Evolutionary conservation across 92 coral and sea anemone species (phyloP).

Genomic region (Siderastrea radians): DNA sequence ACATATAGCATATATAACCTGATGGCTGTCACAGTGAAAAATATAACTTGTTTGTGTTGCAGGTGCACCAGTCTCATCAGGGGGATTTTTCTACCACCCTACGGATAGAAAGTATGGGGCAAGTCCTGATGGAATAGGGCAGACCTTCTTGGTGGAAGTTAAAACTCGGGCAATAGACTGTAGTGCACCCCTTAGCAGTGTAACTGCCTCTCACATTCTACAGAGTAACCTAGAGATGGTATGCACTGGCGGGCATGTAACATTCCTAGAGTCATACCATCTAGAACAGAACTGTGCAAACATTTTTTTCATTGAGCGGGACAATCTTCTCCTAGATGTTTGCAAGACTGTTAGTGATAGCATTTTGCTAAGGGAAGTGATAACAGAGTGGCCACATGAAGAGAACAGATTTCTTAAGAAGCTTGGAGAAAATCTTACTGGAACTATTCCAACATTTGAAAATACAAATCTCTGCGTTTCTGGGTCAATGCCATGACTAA

Average conservation of each 20-base stretch:
- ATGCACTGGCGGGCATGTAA: conserved; percentile 50
- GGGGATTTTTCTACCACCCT: conserved; percentile 49
- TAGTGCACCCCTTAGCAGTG: conserved; percentile 50
- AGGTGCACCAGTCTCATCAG: conserved; percentile 48
- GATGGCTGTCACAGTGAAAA: background rate
- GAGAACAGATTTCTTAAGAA: conserved; percentile 43
- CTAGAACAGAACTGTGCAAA: conserved; percentile 60
- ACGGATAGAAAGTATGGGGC: conserved; percentile 41
- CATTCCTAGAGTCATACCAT: conserved; percentile 54
- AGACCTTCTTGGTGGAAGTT: conserved; percentile 46
- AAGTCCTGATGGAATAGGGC: conserved; percentile 49
- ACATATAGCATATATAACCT: too few species aligned
- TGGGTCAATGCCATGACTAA: conserved; percentile 51
- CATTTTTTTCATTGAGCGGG: conserved; percentile 33
- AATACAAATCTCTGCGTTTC: conserved; percentile 27
- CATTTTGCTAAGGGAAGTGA: conserved; percentile 7
- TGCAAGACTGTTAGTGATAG: conserved; percentile 32
- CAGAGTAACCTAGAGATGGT: conserved; percentile 51
- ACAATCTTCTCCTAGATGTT: conserved; percentile 48
- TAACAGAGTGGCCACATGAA: conserved; percentile 11
- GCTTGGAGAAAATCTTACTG: conserved; percentile 43
- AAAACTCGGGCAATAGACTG: conserved; percentile 42
- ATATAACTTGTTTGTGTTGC: conserved; percentile 6
- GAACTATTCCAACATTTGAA: conserved; percentile 49
- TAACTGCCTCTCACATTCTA: conserved; percentile 44